Evolutionary conservation across 2,113 vertebrate genomes (phyloP).

Genomic region (Melierax canorus): DNA sequence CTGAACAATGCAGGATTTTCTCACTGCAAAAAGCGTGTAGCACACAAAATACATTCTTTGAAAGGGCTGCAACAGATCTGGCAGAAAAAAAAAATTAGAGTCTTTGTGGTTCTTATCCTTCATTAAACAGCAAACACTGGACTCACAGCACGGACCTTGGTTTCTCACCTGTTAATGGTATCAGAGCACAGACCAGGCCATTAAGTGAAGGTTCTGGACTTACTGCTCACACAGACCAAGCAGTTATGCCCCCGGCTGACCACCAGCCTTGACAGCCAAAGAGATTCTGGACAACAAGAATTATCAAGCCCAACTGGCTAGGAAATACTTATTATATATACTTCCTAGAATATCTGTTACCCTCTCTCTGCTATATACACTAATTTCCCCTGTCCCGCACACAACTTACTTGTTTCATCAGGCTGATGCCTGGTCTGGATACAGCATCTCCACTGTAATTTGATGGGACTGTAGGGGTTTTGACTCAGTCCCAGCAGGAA

Average conservation of each 20-base stretch:
- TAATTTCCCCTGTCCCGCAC: neutral
- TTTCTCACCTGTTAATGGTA: neutral
- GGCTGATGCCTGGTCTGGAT: neutral
- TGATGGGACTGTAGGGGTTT: neutral
- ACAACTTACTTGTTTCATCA: neutral
- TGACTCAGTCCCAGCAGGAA: neutral
- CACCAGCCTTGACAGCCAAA: neutral
- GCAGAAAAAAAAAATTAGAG: neutral
- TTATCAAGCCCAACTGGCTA: neutral
- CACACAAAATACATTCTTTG: neutral
- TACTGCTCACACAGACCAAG: neutral
- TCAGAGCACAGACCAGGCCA: neutral
- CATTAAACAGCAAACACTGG: neutral
- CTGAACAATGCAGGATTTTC: neutral
- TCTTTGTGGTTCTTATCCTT: neutral
- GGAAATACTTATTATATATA: neutral
- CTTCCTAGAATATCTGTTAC: neutral
- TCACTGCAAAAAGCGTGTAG: neutral
- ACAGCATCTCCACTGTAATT: neutral
- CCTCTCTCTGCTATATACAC: neutral
- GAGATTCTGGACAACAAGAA: neutral
- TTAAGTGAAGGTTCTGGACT: neutral
- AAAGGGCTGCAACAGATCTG: neutral
- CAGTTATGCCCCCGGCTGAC: neutral
- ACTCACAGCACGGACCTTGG: accelerated